A percentile compares a stretch with the other conserved stretches of the same genome.
phyloP scores from a whole-genome alignment of 2,888 invertebrate genomes.

The Matsumyia berberina region DNA sequence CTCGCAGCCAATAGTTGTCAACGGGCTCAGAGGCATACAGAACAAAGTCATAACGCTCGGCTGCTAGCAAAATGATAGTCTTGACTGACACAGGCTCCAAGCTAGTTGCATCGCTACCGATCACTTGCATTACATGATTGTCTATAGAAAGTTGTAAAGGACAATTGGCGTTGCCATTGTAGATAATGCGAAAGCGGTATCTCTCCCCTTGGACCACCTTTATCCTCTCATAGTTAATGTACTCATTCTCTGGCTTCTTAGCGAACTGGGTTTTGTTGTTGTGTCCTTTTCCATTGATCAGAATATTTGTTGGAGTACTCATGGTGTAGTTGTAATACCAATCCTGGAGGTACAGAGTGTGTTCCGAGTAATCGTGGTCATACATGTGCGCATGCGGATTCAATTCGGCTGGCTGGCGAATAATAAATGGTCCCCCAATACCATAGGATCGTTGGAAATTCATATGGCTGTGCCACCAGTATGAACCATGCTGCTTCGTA shows the following conservation, averaged over 20 bases:
- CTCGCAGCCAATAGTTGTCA: slow-evolving; percentile 81
- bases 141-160: slow-evolving; percentile 81
- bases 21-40: slow-evolving; percentile 80
- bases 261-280: slow-evolving; percentile 76
- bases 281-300: slow-evolving; percentile 81
- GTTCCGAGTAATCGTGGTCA: slow-evolving; percentile 81
- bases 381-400: slow-evolving; percentile 80
- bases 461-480: slow-evolving; percentile 83
- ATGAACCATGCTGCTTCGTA: slow-evolving; percentile 81
- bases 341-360: slow-evolving; percentile 81
- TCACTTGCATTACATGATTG: slow-evolving; percentile 80
- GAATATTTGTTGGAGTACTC: slow-evolving; percentile 79
- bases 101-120: slow-evolving; percentile 81
- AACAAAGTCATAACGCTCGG: slow-evolving; percentile 82
- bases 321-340: slow-evolving; percentile 81
- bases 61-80: slow-evolving; percentile 80
- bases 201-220: slow-evolving; percentile 80
- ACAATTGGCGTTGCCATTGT: slow-evolving; percentile 81
- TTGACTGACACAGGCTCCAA: slow-evolving; percentile 81
- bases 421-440: slow-evolving; percentile 80
- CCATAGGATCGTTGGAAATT: slow-evolving; percentile 81
- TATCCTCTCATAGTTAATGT: slow-evolving; percentile 79
- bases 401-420: slow-evolving; percentile 78
- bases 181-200: slow-evolving; percentile 82
- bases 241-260: slow-evolving; percentile 29